Evolutionary conservation across 2,113 vertebrate species (phyloP).

Genomic region (Phoenicopterus ruber): DNA sequence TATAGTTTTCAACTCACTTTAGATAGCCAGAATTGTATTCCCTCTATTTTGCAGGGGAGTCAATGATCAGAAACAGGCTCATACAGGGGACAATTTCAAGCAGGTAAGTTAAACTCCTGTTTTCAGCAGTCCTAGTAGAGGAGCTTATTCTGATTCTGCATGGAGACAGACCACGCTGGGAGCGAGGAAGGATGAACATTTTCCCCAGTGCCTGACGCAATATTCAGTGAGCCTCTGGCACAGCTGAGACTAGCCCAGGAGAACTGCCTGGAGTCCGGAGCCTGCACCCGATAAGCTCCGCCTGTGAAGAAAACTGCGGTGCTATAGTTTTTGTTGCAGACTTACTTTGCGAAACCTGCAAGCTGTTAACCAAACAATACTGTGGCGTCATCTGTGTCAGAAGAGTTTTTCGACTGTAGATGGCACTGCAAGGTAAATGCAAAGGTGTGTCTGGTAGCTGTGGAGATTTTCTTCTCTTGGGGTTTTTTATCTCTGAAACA

Average conservation of each 20-base stretch:
- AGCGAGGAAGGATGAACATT: background rate
- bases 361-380: background rate
- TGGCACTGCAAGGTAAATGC: slow-evolving; percentile 28
- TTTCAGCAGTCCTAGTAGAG: background rate
- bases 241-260: background rate
- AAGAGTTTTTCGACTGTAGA: background rate
- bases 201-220: background rate
- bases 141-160: background rate
- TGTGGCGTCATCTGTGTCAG: background rate
- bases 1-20: background rate
- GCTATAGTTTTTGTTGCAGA: background rate
- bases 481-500: background rate
- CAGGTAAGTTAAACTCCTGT: background rate
- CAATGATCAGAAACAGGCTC: background rate
- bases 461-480: background rate
- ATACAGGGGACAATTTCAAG: background rate
- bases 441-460: background rate
- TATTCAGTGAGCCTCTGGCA: background rate
- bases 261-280: background rate
- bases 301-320: rapidly evolving
- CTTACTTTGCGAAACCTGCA: background rate
- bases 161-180: background rate
- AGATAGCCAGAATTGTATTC: background rate
- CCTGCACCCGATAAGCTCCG: background rate
- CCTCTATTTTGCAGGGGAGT: background rate